phyloP scores from a whole-genome alignment of 2,113 vertebrate species.

The Phylloscopus whistleri region DNA sequence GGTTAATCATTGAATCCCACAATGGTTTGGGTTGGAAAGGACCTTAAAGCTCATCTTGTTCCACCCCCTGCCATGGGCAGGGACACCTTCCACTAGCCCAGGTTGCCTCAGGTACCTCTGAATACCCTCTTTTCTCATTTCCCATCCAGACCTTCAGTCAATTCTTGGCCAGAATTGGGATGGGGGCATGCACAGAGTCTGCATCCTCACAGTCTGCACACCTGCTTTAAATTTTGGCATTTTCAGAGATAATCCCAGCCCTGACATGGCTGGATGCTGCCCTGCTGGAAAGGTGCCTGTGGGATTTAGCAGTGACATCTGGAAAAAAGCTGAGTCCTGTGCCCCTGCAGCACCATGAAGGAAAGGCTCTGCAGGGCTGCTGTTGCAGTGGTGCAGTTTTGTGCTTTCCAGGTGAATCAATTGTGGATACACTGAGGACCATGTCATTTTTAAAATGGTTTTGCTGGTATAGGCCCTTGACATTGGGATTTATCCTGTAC shows the following conservation, averaged over 20 bases:
- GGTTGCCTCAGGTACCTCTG: background rate
- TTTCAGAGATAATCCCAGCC: background rate
- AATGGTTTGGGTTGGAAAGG: background rate
- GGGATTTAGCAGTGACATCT: background rate
- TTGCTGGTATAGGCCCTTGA: background rate
- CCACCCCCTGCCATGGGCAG: background rate
- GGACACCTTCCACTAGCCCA: background rate
- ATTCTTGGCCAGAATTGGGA: background rate
- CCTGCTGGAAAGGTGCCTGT: background rate
- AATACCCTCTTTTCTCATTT: background rate
- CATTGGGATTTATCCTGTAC: background rate
- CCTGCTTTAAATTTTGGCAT: background rate
- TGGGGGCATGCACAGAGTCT: background rate
- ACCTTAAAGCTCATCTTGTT: background rate
- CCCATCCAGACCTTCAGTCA: background rate
- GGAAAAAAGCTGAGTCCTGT: background rate
- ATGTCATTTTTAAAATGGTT: background rate
- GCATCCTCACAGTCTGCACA: background rate
- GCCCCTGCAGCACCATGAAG: background rate
- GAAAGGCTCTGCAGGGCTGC: background rate
- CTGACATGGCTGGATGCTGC: background rate
- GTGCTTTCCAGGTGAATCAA: background rate
- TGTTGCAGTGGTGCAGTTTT: background rate
- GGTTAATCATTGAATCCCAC: background rate
- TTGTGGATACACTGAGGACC: background rate